Evolutionary conservation across 53 echinoderm and acorn worm species (phyloP), one percentile per base, ranked within the genome.

Genomic region (Astropecten irregularis): DNA sequence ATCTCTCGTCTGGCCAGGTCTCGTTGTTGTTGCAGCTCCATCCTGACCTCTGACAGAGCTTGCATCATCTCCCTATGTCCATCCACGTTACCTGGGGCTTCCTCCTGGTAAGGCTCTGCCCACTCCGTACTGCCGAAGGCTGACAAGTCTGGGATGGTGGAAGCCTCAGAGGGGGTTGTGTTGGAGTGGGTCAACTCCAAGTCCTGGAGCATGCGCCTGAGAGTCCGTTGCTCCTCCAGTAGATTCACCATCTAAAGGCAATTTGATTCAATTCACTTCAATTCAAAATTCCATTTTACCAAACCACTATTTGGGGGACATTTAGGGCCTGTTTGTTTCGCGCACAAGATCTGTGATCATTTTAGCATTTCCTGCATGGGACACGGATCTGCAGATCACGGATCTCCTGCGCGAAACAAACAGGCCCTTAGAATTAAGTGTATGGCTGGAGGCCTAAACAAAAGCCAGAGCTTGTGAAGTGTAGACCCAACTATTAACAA

Each of bases 221-320:
- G 67, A 18, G 87, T 83, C 2, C 72, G 37, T 38, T 91, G 91
- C 68, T 91, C 91, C 42, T 91, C 86, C 21, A 91, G 66, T 9
- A 91, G 65, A 39, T 73, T 51, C 14, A 91, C 77, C 91, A 91
- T 91, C 91, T 91, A 16, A 22, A 15, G n/a, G n/a, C n/a, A n/a
- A n/a, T n/a, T n/a, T n/a, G n/a, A n/a, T n/a, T n/a, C n/a, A n/a
- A n/a, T n/a, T n/a, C n/a, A n/a, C n/a, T n/a, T n/a, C n/a, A n/a
- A n/a, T n/a, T n/a, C n/a, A n/a, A n/a, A n/a, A n/a, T n/a, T n/a
- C n/a, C n/a, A n/a, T n/a, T n/a, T n/a, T n/a, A n/a, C n/a, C n/a
- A n/a, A n/a, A n/a, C n/a, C n/a, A n/a, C n/a, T n/a, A n/a, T n/a
- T n/a, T n/a, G n/a, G n/a, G n/a, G n/a, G 8, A 10, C 26, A n/a